Evolutionary conservation across 92 coral and sea anemone species (phyloP).

Genomic region (Scolanthus callimorphus): DNA sequence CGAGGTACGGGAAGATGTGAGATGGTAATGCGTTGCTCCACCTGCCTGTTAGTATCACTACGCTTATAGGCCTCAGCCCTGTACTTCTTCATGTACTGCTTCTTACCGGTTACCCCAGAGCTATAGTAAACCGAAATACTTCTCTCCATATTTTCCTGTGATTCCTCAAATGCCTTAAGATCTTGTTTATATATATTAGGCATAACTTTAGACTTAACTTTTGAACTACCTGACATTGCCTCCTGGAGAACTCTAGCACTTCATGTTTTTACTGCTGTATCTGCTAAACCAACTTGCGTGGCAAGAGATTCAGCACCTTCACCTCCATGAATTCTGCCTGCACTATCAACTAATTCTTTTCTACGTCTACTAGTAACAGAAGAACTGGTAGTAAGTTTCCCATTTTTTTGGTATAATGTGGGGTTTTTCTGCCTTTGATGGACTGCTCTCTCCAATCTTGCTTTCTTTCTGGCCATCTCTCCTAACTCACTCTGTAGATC

Average conservation of each 20-base stretch:
- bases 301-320: slow-evolving; percentile 29
- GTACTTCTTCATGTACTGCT: slow-evolving; percentile 39
- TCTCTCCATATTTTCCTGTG: slow-evolving; percentile 51
- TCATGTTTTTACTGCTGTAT: slow-evolving; percentile 30
- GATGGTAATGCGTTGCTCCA: slow-evolving; percentile 15
- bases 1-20: slow-evolving; percentile 6
- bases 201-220: slow-evolving; percentile 7
- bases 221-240: slow-evolving; percentile 4
- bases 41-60: slow-evolving; percentile 13
- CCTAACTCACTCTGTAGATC: background rate
- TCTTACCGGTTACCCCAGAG: slow-evolving; percentile 58
- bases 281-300: slow-evolving; percentile 44
- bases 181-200: slow-evolving; percentile 31
- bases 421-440: background rate
- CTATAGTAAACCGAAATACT: slow-evolving; percentile 50
- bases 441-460: background rate
- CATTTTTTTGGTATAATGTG: background rate
- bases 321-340: slow-evolving; percentile 59
- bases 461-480: background rate
- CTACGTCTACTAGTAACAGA: slow-evolving; percentile 19
- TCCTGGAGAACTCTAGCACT: slow-evolving; percentile 6
- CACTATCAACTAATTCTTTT: slow-evolving; percentile 52
- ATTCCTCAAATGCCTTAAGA: too few species aligned
- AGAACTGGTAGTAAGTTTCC: background rate
- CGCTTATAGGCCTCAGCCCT: slow-evolving; percentile 22